Conservation (phyloP, 2,888 invertebrate species). For the Allacma fusca region DNA sequence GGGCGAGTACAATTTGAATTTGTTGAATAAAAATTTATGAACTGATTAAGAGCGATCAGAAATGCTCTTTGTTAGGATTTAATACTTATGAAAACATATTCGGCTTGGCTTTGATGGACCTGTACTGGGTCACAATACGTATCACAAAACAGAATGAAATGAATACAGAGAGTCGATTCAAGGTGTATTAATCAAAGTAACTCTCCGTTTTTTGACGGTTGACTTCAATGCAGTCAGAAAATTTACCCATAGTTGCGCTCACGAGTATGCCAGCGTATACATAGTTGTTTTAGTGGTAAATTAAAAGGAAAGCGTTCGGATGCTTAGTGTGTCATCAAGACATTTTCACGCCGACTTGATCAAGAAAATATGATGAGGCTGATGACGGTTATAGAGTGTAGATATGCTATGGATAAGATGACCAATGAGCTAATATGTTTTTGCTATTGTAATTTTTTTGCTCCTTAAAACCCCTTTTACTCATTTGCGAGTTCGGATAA, state of each 20-base stretch:
- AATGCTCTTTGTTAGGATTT: slow-evolving; percentile 5
- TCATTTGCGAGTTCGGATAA: slow-evolving; percentile 12
- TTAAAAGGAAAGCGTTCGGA: neutral
- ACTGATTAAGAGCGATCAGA: neutral
- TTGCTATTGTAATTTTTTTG: neutral
- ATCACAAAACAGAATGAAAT: too few relatives aligned
- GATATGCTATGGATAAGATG: neutral
- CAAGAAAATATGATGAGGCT: neutral
- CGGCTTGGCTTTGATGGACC: neutral
- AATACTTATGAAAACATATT: neutral
- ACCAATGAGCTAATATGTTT: slow-evolving; percentile 8
- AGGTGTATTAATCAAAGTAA: neutral
- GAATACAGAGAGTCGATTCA: too few relatives aligned
- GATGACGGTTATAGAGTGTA: slow-evolving; percentile 1
- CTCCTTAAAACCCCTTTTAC: slow-evolving; percentile 8
- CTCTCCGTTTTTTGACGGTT: neutral
- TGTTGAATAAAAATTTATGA: neutral
- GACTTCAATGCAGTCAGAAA: neutral
- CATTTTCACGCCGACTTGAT: slow-evolving; percentile 4
- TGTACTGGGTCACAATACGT: neutral
- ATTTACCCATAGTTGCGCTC: too few relatives aligned
- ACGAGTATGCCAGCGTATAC: too few relatives aligned
- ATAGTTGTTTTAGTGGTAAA: neutral
- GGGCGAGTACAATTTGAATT: too few relatives aligned
- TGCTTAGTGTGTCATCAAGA: slow-evolving; percentile 12